Evolutionary conservation across 2,113 vertebrate species (phyloP).

Genomic region (Trochalopteron elliotii): DNA sequence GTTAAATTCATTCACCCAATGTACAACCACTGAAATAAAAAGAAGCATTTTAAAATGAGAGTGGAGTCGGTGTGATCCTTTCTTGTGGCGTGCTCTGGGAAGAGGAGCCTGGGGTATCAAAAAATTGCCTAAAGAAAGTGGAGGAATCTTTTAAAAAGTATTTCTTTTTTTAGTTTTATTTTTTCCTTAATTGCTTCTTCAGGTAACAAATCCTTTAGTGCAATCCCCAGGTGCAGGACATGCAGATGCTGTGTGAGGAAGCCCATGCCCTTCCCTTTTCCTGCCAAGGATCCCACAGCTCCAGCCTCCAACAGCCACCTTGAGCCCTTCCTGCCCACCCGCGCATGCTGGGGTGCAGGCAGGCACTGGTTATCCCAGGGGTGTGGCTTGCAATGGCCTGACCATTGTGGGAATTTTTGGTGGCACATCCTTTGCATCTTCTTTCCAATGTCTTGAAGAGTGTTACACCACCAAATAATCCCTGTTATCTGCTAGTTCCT

Average conservation of each 20-base stretch:
- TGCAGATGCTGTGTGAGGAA: accelerated
- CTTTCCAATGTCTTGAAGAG: background rate
- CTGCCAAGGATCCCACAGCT: accelerated
- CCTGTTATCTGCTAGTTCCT: background rate
- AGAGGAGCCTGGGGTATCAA: background rate
- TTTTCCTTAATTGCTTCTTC: background rate
- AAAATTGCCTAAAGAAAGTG: background rate
- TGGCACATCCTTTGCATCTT: background rate
- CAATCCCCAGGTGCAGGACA: accelerated
- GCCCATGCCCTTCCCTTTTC: background rate
- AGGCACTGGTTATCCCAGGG: background rate
- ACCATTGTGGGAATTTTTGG: background rate
- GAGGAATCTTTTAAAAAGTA: background rate
- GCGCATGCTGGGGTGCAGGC: accelerated
- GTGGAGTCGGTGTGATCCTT: background rate
- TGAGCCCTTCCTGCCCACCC: accelerated
- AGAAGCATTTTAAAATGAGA: slow-evolving; percentile 79
- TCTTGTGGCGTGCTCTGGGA: background rate
- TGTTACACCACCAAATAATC: background rate
- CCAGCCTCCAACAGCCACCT: background rate
- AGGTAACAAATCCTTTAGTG: background rate
- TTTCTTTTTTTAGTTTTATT: accelerated
- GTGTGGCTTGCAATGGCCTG: background rate
- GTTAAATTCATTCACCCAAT: slow-evolving; percentile 79
- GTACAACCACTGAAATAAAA: slow-evolving; percentile 85